phyloP scores from a whole-genome alignment of 2,797 vertebrate genomes.

The Alectoris magna region DNA sequence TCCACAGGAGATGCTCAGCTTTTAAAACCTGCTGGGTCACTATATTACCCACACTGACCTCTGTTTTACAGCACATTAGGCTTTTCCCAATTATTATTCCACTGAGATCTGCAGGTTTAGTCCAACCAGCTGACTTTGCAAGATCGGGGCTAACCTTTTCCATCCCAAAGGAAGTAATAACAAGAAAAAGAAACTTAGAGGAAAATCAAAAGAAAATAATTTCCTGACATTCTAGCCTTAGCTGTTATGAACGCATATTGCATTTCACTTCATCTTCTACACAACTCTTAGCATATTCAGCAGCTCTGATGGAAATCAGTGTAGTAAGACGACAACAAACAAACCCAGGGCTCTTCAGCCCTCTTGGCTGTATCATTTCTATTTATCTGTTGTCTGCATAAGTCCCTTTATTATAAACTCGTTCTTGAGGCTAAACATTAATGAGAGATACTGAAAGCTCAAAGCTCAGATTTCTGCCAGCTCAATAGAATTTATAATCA shows the following conservation, averaged over 20 bases:
- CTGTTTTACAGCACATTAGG: constrained; percentile 25
- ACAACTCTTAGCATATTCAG: constrained; percentile 38
- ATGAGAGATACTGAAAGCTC: constrained; percentile 60
- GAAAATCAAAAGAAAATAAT: constrained; percentile 57
- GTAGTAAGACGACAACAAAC: constrained; percentile 44
- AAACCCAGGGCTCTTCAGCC: constrained; percentile 50
- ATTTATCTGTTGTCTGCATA: constrained; percentile 61
- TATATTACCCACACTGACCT: constrained; percentile 26
- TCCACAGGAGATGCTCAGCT: neutral
- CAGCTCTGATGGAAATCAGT: constrained; percentile 60
- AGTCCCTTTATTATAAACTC: constrained; percentile 59
- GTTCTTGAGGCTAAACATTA: constrained; percentile 69
- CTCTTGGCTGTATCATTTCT: constrained; percentile 61
- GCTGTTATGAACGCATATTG: constrained; percentile 47
- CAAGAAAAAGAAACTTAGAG: constrained; percentile 33
- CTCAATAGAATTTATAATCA: constrained; percentile 63
- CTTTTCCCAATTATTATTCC: constrained; percentile 33
- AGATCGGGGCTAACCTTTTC: constrained; percentile 32
- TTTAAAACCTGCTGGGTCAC: constrained; percentile 18
- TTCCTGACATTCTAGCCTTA: constrained; percentile 42
- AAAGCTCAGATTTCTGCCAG: constrained; percentile 61
- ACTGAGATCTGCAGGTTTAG: constrained; percentile 14
- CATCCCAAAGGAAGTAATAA: constrained; percentile 46
- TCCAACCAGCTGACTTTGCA: constrained; percentile 26
- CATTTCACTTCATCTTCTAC: constrained; percentile 46